These are phyloP conservation scores for Scylla paramamosain DNA, from an alignment of 1,140 invertebrate genomes.

Conservation along the genomic window DNA sequence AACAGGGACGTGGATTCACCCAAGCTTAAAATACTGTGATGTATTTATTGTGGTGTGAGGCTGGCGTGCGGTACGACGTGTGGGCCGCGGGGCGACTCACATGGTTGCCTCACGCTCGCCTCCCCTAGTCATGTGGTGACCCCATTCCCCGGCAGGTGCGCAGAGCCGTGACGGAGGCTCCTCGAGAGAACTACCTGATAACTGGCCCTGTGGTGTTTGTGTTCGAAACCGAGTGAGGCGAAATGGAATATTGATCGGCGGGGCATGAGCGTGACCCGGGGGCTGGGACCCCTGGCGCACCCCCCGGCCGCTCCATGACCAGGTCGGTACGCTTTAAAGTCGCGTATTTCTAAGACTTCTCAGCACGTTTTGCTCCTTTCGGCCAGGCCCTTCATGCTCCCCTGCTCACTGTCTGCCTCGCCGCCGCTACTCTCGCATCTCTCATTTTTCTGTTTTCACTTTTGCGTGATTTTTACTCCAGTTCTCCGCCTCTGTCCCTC, in stretches of 20 bases:
- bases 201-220: neutral
- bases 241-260: slow-evolving; percentile 49
- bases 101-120: slow-evolving; percentile 7
- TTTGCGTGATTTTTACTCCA: too few species aligned
- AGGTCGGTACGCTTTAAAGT: slow-evolving; percentile 30
- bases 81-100: neutral
- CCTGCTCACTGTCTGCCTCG: too few species aligned
- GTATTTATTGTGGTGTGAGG: too few species aligned
- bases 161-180: neutral
- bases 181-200: slow-evolving; percentile 13
- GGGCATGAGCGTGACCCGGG: slow-evolving; percentile 35
- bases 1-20: too few species aligned
- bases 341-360: slow-evolving; percentile 36
- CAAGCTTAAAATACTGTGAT: too few species aligned
- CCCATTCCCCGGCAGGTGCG: slow-evolving; percentile 28
- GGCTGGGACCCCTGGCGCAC: neutral
- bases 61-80: too few species aligned
- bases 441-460: too few species aligned
- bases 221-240: neutral
- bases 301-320: neutral
- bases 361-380: too few species aligned
- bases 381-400: too few species aligned
- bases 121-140: slow-evolving; percentile 39
- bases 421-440: too few species aligned
- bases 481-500: too few species aligned